phyloP scores from a whole-genome alignment of 2,797 vertebrate genomes.

The Cossypha caffra region DNA sequence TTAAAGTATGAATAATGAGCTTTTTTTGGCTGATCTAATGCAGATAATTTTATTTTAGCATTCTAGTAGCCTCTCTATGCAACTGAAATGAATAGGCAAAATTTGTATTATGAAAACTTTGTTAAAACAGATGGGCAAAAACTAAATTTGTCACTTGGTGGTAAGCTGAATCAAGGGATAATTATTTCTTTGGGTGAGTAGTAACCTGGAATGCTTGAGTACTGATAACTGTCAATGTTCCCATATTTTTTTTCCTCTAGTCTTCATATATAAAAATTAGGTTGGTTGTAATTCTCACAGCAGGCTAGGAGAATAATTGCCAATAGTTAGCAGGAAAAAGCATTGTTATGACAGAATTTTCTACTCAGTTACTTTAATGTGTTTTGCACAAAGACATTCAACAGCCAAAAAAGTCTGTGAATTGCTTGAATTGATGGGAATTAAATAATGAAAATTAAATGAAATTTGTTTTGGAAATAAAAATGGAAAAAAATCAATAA shows the following conservation, averaged over 20 bases:
- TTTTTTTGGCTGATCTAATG: not conserved
- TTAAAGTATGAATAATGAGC: not conserved
- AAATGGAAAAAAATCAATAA: slow-evolving; percentile 48
- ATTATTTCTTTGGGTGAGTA: not conserved
- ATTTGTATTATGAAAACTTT: not conserved
- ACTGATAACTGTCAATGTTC: not conserved
- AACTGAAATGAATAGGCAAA: slow-evolving; percentile 8
- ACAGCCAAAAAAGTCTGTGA: not conserved
- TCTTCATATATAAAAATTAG: not conserved
- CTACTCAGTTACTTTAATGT: not conserved
- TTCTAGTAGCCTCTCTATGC: not conserved
- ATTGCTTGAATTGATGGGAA: slow-evolving; percentile 28
- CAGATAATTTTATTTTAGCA: not conserved
- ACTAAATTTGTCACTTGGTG: not conserved
- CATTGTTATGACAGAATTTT: not conserved
- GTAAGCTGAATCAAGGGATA: not conserved
- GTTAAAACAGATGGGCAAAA: not conserved
- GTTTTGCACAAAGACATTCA: not conserved
- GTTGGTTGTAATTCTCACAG: not conserved
- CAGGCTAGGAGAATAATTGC: not conserved
- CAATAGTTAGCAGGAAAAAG: not conserved
- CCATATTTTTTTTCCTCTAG: not conserved
- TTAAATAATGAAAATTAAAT: slow-evolving; percentile 52
- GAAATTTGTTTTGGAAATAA: slow-evolving; percentile 52
- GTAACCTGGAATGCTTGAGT: not conserved